Conservation (phyloP, 2,888 invertebrate genomes). For the Cheilosia grossa region DNA sequence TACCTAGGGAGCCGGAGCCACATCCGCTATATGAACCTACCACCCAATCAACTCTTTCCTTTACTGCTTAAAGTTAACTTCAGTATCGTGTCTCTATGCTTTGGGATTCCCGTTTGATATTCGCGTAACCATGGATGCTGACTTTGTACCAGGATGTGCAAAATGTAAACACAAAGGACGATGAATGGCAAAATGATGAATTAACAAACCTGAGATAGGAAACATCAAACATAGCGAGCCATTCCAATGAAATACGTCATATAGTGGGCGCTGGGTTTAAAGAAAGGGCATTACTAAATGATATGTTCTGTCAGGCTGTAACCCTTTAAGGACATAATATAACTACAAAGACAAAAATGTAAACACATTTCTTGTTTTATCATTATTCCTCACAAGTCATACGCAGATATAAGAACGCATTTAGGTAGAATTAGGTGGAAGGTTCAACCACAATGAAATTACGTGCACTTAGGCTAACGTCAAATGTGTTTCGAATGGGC, state of each 20-base stretch:
- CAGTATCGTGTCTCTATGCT: slow-evolving; percentile 5
- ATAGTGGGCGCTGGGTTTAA: neutral
- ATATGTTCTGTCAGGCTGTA: neutral
- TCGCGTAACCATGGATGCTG: slow-evolving; percentile 63
- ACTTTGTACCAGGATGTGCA: slow-evolving; percentile 42
- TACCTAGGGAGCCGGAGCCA: slow-evolving; percentile 49
- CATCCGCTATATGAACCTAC: neutral
- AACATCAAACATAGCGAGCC: slow-evolving; percentile 33
- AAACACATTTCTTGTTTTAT: no score
- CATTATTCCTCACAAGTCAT: no score
- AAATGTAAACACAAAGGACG: slow-evolving; percentile 62
- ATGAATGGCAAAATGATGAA: slow-evolving; percentile 15
- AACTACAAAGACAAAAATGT: no score
- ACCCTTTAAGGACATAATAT: neutral
- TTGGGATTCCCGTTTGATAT: slow-evolving; percentile 57
- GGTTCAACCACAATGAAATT: no score
- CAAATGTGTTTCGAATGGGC: no score
- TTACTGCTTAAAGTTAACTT: neutral
- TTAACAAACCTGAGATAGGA: slow-evolving; percentile 8
- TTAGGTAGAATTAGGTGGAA: no score
- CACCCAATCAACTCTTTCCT: neutral
- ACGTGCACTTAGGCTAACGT: no score
- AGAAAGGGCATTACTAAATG: neutral
- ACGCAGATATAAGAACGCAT: no score
- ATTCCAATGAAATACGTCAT: slow-evolving; percentile 48